Evolutionary conservation across 2,113 vertebrate genomes (phyloP).

Genomic region (Fukomys damarensis): DNA sequence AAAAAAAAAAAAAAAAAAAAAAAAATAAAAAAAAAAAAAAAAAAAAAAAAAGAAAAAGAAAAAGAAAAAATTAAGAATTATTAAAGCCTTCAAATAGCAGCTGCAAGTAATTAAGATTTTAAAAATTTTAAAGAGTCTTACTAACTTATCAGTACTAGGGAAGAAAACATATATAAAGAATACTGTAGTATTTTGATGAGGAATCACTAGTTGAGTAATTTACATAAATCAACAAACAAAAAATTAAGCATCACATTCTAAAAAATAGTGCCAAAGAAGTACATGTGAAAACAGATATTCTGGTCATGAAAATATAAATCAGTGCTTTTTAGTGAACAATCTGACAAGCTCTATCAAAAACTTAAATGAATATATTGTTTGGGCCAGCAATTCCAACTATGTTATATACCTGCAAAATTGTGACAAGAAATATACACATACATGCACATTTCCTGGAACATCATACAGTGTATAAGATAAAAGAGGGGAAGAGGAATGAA

Average conservation of each 20-base stretch:
- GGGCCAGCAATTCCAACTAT: background rate
- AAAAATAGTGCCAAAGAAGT: background rate
- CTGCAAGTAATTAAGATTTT: conserved; percentile 48
- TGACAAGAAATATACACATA: background rate
- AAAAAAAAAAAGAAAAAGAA: no score
- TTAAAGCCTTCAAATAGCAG: background rate
- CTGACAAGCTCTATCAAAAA: conserved; percentile 13
- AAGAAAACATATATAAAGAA: conserved; percentile 37
- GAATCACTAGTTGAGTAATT: background rate
- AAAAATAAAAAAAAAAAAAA: background rate
- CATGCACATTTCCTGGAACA: background rate
- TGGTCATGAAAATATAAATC: conserved; percentile 19
- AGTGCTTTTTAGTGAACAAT: conserved; percentile 6
- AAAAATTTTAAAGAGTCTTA: conserved; percentile 3
- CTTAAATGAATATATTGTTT: conserved; percentile 10
- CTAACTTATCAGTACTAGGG: background rate
- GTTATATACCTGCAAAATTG: background rate
- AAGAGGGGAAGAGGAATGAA: background rate
- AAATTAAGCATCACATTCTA: conserved; percentile 8
- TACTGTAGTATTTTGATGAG: background rate
- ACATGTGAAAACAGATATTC: background rate
- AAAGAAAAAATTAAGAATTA: background rate
- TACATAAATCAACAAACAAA: conserved; percentile 32
- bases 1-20: background rate
- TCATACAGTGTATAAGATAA: background rate